A percentile compares a stretch with the other conserved stretches of the same genome.
These are phyloP conservation scores for Menidia menidia DNA, from an alignment of 2,797 vertebrate genomes.

Conservation along the genomic window DNA sequence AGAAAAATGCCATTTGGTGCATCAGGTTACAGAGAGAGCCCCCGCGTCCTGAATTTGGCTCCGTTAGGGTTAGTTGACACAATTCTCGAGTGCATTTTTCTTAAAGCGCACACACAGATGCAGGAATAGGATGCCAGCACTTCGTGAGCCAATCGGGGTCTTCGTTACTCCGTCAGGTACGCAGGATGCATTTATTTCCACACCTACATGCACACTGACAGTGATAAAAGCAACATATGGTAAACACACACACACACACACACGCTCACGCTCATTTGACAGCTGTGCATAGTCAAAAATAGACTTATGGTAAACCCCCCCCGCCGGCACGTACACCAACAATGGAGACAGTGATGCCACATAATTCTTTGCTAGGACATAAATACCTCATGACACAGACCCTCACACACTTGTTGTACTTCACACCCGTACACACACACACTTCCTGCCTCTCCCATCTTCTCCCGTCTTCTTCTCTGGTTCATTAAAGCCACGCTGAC, in stretches of 20 bases:
- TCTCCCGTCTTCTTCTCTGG: constrained; percentile 24
- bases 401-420: constrained; percentile 10
- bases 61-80: background rate
- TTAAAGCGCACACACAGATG: background rate
- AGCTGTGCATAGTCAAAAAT: constrained; percentile 16
- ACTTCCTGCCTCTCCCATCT: background rate
- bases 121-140: background rate
- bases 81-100: background rate
- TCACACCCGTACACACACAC: constrained; percentile 6
- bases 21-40: background rate
- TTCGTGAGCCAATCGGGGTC: constrained; percentile 5
- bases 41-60: background rate
- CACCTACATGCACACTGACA: constrained; percentile 3
- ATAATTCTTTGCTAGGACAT: constrained; percentile 31
- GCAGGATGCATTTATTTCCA: background rate
- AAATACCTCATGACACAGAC: constrained; percentile 59
- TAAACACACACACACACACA: constrained; percentile 1
- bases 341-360: constrained; percentile 28
- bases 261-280: constrained; percentile 24
- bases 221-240: background rate
- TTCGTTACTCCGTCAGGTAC: constrained; percentile 27
- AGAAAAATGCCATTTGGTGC: background rate
- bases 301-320: constrained; percentile 1
- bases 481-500: constrained; percentile 44
- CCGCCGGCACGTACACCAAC: constrained; percentile 3